Evolutionary conservation across 2,888 invertebrate genomes (phyloP).

Genomic region (Agrotis segetum): DNA sequence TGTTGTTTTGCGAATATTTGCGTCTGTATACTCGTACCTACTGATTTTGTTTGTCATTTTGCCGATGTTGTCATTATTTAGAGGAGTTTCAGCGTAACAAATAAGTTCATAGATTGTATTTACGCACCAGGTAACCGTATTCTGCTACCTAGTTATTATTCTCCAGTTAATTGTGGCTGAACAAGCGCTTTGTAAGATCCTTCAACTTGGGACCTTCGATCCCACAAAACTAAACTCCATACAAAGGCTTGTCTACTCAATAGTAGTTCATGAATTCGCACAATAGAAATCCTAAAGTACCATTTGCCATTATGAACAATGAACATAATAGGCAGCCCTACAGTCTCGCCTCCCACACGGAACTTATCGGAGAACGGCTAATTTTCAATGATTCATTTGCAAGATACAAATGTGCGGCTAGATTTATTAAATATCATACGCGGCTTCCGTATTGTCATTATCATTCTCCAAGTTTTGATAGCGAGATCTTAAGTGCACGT

Average conservation of each 20-base stretch:
- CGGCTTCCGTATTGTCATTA: constrained; percentile 59
- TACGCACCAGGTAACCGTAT: no score
- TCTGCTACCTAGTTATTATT: not conserved
- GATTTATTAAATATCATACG: constrained; percentile 60
- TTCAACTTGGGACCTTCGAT: not conserved
- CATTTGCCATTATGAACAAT: constrained; percentile 9
- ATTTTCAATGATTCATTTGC: constrained; percentile 72
- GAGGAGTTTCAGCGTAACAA: no score
- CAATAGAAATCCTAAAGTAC: constrained; percentile 11
- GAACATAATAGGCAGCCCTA: constrained; percentile 38
- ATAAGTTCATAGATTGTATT: no score
- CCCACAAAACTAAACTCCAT: constrained; percentile 3
- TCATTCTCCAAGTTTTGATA: constrained; percentile 61
- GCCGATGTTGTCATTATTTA: not conserved
- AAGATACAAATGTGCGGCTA: constrained; percentile 57
- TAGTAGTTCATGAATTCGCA: constrained; percentile 7
- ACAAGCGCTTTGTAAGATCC: not conserved
- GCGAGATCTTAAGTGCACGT: constrained; percentile 53
- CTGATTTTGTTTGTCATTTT: constrained; percentile 19
- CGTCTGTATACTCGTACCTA: constrained; percentile 6
- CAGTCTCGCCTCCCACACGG: constrained; percentile 3
- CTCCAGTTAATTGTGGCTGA: not conserved
- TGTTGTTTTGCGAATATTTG: constrained; percentile 39
- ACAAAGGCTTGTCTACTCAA: not conserved
- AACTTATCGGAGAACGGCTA: constrained; percentile 63